Base-by-base conservation (phyloP, 2,797 vertebrate genomes). In the Lepilemur ruficaudatus region DNA sequence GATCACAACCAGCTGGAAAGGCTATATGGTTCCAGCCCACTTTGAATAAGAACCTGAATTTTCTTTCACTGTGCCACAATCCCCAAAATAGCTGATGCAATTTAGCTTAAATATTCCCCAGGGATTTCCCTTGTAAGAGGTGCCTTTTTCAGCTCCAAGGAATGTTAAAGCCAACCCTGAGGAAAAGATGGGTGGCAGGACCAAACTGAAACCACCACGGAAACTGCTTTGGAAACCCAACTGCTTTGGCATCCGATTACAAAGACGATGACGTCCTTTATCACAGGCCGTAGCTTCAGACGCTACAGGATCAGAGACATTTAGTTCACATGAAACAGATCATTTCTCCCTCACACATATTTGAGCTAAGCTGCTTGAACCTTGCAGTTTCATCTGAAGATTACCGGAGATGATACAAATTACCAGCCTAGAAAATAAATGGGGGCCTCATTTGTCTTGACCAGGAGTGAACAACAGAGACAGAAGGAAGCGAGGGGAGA, bases 321-420 rank as follows among this genome's bases (percentile, higher is more conserved):
- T 83, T 46, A 81, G 57, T 50, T 93, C 46, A 86, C 69, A 35
- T 13, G 48, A 89, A 95, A 93, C 69, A 94, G 87, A 95, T 92
- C 65, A 48, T 86, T 97, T 97, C 92, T 87, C 78, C 79, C 70
- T 95, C 65, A 96, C 93, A 92, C 83, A 96, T 95, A 95, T 95
- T 97, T 98, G 84, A 97, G 87, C 81, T 95, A 92, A 96, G 90
- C 90, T 91, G 84, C 95, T 80, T 93, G 88, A 97, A 93, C 84
- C 81, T 73, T 87, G 43, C 8, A 91, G 94, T 89, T 93, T 87
- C 38, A 82, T 78, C 69, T 81, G 76, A 94, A 86, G 88, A 96
- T 87, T 69, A 81, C 90, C 84, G 91, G 85, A 96, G 88, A 95
- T 95, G 86, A 95, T 92, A 91, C 61, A 97, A 97, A 96, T 87